Base-by-base conservation (phyloP, 2,797 vertebrate genomes). In the Parauchenoglanis punctatus region DNA sequence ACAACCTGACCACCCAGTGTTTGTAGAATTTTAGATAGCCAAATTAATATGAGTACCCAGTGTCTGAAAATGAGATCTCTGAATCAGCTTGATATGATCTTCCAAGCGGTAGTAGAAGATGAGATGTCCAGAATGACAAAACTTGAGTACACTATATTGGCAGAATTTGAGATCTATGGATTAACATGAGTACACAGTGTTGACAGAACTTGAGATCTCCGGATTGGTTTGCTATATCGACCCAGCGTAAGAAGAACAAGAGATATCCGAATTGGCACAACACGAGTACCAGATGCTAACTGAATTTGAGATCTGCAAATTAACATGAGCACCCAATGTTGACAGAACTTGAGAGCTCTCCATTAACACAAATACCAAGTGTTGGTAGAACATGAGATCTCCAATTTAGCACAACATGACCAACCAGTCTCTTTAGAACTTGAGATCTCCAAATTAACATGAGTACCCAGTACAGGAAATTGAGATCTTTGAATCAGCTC, bases 21-120 rank as follows among this genome's bases (percentile, higher is more conserved):
- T 86, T 13, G 78, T 49, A 86, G 68, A 75, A 86, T 46, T 31
- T 31, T 56, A 81, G 85, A 31, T 59, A 65, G 81, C 25, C 35
- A 56, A 44, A 81, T 59, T 56, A 58, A 81, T 7, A 61, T 20
- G 18, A 58, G 11, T 35, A 44, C 20, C 23, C 58, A 61, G 31
- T 59, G 31, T 25, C 8, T 20, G 20, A 44, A 81, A 13, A 81
- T 13, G 11, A 7, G 77, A 81, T 7, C 18, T 40, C 20, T 35
- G 11, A 5, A 13, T 25, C 8, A 81, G 11, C 20, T 28, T 46
- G 44, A 61, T 20, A 31, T 61, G 25, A 86, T 40, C 23, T 61
- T 11, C 52, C 35, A 25, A 31, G 10, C 25, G 77, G 3, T 68
- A 23, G 52, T 46, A 72, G 65, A 81, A 86, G 35, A 7, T 58